A percentile compares a stretch with the other conserved stretches of the same genome.
Evolutionary conservation across 2,113 vertebrate species (phyloP).

Genomic region (Hyla sarda): DNA sequence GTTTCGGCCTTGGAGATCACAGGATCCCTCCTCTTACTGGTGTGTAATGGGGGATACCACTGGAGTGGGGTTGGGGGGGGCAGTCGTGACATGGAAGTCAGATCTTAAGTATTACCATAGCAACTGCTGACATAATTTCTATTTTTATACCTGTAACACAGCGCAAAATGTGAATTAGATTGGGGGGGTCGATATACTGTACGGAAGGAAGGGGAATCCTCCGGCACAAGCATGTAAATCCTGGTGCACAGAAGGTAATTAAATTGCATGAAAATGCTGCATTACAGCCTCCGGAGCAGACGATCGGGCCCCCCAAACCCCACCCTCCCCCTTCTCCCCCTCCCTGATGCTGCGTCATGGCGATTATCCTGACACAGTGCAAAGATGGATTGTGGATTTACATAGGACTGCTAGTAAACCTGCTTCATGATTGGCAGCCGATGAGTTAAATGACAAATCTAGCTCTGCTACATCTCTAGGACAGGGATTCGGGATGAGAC

Average conservation of each 20-base stretch:
- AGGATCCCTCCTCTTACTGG: conserved; percentile 33
- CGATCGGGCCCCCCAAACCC: background rate
- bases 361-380: background rate
- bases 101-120: conserved; percentile 32
- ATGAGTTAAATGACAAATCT: background rate
- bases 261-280: background rate
- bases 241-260: background rate
- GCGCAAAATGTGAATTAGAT: conserved; percentile 39
- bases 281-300: background rate
- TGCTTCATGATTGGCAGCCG: background rate
- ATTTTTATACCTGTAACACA: conserved; percentile 52
- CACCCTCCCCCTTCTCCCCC: no score
- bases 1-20: background rate
- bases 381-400: background rate
- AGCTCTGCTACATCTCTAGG: no score
- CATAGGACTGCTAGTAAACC: background rate
- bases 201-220: conserved; percentile 38
- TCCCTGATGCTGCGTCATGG: background rate
- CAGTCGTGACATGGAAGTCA: conserved; percentile 48
- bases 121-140: conserved; percentile 57
- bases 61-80: conserved; percentile 1
- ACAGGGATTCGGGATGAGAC: background rate
- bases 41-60: conserved; percentile 50
- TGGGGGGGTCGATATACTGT: background rate
- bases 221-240: background rate